These are phyloP conservation scores for Poecile montanus DNA, from an alignment of 2,797 vertebrate species.

Conservation along the genomic window DNA sequence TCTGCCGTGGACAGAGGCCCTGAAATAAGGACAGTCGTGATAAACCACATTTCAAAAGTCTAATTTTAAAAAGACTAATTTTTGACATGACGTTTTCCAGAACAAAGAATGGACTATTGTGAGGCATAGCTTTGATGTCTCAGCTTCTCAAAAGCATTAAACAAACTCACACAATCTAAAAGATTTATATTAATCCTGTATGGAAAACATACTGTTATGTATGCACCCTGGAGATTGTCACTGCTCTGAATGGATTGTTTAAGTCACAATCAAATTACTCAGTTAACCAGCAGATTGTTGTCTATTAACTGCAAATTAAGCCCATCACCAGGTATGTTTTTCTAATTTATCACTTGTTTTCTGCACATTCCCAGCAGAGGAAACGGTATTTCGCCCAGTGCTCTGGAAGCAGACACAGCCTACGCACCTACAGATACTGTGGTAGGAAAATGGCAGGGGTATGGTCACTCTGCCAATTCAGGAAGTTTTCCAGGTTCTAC, in stretches of 20 bases:
- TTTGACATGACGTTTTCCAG: neutral
- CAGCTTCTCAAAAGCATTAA: neutral
- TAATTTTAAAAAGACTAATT: neutral
- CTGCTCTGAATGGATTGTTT: neutral
- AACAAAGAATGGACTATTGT: neutral
- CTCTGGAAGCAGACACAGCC: slow-evolving; percentile 27
- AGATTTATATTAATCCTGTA: neutral
- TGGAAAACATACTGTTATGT: neutral
- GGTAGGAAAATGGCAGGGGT: slow-evolving; percentile 37
- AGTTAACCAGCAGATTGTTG: neutral
- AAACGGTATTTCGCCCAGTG: neutral
- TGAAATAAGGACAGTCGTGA: neutral
- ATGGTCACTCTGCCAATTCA: slow-evolving; percentile 66
- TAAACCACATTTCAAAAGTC: neutral
- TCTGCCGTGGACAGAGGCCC: neutral
- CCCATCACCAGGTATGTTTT: neutral
- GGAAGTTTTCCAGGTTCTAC: slow-evolving; percentile 67
- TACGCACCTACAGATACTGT: slow-evolving; percentile 44
- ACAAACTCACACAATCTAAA: neutral
- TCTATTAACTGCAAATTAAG: slow-evolving; percentile 4
- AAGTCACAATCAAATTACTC: neutral
- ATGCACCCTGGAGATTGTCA: neutral
- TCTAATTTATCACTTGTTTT: neutral
- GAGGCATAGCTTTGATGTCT: neutral
- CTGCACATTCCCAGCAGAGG: neutral